phyloP scores from a whole-genome alignment of 1,140 invertebrate species.

The Aculops lycopersici region DNA sequence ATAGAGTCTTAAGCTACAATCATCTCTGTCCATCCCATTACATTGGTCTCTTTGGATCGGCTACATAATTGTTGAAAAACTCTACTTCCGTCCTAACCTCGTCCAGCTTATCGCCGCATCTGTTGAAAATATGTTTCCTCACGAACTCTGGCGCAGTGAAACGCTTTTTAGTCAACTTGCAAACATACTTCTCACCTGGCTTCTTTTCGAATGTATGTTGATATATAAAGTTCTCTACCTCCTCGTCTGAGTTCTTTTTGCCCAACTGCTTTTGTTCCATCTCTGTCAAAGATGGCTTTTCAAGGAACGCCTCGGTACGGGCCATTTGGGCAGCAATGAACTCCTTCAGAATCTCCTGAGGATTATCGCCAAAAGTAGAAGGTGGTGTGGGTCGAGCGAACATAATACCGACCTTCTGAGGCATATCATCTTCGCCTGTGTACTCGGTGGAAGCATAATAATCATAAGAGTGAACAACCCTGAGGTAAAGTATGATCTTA shows the following conservation, averaged over 20 bases:
- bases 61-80: conserved; percentile 91
- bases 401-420: conserved; percentile 88
- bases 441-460: conserved; percentile 98
- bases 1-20: too few relatives aligned
- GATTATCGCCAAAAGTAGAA: conserved; percentile 29
- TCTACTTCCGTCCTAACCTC: conserved; percentile 78
- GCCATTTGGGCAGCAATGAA: conserved; percentile 55
- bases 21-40: too few relatives aligned
- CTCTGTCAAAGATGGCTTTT: conserved; percentile 29
- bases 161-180: conserved; percentile 89
- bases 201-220: conserved; percentile 62
- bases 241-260: conserved; percentile 44
- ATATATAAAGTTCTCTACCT: conserved; percentile 73
- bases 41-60: conserved; percentile 67
- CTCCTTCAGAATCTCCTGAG: conserved; percentile 36
- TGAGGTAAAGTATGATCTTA: conserved; percentile 56
- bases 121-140: conserved; percentile 89
- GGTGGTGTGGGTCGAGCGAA: conserved; percentile 52
- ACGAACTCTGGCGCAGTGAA: conserved; percentile 98
- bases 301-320: conserved; percentile 50
- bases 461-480: conserved; percentile 90
- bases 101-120: conserved; percentile 78
- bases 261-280: conserved; percentile 57
- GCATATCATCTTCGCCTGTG: conserved; percentile 98
- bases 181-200: conserved; percentile 80